A percentile compares a stretch with the other conserved stretches of the same genome.
Evolutionary conservation across 2,888 invertebrate genomes (phyloP).

Genomic region (Sphaeridia pumilis): DNA sequence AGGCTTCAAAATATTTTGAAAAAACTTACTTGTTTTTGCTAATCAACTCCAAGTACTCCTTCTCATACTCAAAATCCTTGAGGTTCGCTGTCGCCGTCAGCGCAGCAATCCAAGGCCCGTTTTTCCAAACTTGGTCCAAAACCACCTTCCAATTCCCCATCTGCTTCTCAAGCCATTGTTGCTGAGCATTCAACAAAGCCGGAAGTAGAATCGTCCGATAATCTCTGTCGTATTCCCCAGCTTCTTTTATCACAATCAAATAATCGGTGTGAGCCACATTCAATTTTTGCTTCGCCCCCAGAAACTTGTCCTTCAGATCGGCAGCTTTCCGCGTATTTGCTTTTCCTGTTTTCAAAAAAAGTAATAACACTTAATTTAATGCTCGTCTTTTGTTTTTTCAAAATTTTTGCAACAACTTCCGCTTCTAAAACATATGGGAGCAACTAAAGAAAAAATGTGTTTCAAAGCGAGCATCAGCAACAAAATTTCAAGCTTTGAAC

Average conservation of each 20-base stretch:
- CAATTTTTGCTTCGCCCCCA: conserved; percentile 76
- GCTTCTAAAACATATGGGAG: too few relatives aligned
- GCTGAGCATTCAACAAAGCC: conserved; percentile 74
- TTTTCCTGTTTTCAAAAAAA: too few relatives aligned
- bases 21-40: conserved; percentile 70
- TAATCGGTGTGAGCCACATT: conserved; percentile 92
- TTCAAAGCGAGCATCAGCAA: too few relatives aligned
- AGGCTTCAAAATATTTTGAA: too few relatives aligned
- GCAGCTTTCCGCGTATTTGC: conserved; percentile 68
- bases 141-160: conserved; percentile 62
- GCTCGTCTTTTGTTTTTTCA: too few relatives aligned
- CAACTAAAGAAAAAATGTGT: too few relatives aligned
- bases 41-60: conserved; percentile 80
- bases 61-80: conserved; percentile 48
- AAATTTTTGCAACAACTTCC: too few relatives aligned
- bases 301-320: conserved; percentile 80
- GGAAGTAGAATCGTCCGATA: conserved; percentile 74
- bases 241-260: conserved; percentile 75
- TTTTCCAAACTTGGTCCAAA: conserved; percentile 33
- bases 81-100: too few relatives aligned
- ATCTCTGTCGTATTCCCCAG: conserved; percentile 81
- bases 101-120: conserved; percentile 20
- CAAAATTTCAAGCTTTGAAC: too few relatives aligned
- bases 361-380: too few relatives aligned
- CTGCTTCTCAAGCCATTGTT: conserved; percentile 75